Evolutionary conservation across 2,113 vertebrate species (phyloP).

Genomic region (Oncorhynchus keta): DNA sequence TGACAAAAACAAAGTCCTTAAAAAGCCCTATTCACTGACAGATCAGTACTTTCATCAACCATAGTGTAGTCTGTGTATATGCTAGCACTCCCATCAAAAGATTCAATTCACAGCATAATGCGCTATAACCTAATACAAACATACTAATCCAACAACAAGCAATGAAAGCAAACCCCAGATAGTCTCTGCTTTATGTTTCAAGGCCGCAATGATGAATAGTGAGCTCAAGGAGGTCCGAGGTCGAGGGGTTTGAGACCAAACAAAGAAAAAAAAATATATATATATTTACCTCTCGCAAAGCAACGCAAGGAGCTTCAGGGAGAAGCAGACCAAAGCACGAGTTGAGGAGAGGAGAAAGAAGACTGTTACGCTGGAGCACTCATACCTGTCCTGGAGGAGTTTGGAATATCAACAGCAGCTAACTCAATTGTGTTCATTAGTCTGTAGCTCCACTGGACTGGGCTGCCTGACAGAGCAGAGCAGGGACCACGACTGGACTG

Average conservation of each 20-base stretch:
- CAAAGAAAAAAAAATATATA: not conserved
- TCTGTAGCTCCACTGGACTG: not conserved
- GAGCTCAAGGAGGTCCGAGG: not conserved
- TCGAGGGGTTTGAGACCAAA: not conserved
- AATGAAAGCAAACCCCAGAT: not conserved
- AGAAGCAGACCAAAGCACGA: not conserved
- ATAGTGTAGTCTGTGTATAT: not conserved
- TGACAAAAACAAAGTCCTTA: not conserved
- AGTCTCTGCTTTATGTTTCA: not conserved
- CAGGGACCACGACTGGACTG: not conserved
- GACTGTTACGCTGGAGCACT: not conserved
- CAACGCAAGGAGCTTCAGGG: not conserved
- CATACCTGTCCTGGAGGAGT: not conserved
- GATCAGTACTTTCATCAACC: not conserved
- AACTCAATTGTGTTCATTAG: constrained; percentile 1
- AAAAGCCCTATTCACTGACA: not conserved
- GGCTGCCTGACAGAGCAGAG: not conserved
- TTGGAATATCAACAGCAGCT: not conserved
- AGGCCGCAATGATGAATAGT: not conserved
- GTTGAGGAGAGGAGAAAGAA: not conserved
- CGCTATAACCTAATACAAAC: not conserved
- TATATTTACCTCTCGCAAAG: not conserved
- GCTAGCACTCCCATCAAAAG: not conserved
- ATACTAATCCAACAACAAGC: not conserved
- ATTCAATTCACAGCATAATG: not conserved